Conservation (phyloP, 2,113 vertebrate genomes). For the Choloepus hoffmanni region DNA sequence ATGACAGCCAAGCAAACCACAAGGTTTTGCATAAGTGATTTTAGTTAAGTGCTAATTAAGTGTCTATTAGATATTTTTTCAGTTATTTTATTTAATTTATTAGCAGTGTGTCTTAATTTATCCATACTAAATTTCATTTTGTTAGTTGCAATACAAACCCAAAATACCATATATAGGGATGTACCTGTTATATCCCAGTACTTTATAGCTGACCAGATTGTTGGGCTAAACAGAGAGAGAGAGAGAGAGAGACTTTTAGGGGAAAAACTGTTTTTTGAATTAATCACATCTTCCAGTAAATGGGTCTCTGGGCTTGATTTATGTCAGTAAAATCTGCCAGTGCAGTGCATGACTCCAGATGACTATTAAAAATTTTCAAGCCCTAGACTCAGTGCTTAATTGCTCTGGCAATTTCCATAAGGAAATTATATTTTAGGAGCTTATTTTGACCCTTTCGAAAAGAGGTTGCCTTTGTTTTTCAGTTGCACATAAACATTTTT, state of each 20-base stretch:
- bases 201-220: background rate
- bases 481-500: constrained; percentile 63
- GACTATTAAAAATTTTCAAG: constrained; percentile 65
- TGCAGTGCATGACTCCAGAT: constrained; percentile 53
- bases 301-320: background rate
- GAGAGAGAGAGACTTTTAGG: background rate
- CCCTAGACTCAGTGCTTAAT: constrained; percentile 33
- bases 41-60: no score
- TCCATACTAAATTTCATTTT: background rate
- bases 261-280: background rate
- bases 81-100: background rate
- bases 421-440: constrained; percentile 11
- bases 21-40: background rate
- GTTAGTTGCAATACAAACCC: background rate
- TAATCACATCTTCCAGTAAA: background rate
- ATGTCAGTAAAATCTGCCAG: constrained; percentile 14
- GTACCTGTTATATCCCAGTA: no score
- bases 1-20: background rate
- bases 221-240: background rate
- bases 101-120: background rate
- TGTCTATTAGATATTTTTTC: background rate
- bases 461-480: constrained; percentile 19
- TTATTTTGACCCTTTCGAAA: constrained; percentile 54
- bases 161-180: background rate
- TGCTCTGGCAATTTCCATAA: constrained; percentile 46